A percentile compares a stretch with the other conserved stretches of the same genome.
These are phyloP conservation scores for Drosophila suboccidentalis DNA, from an alignment of 2,888 invertebrate genomes.

Conservation along the genomic window DNA sequence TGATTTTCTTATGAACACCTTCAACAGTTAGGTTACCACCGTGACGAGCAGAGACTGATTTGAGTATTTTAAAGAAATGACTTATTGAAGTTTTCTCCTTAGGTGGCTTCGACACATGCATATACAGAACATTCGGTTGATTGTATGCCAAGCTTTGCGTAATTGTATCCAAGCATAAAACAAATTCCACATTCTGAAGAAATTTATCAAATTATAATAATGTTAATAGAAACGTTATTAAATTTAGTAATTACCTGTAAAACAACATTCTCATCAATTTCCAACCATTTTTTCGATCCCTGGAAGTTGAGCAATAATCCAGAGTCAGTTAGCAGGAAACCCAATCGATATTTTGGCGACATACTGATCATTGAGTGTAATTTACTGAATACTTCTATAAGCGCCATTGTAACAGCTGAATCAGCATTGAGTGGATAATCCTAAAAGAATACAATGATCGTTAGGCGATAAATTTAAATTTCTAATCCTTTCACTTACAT, in stretches of 20 bases:
- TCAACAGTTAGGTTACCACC: slow-evolving; percentile 87
- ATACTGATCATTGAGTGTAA: slow-evolving; percentile 92
- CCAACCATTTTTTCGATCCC: slow-evolving; percentile 98
- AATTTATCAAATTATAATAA: background rate
- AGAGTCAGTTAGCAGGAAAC: slow-evolving; percentile 95
- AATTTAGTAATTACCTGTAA: slow-evolving; percentile 88
- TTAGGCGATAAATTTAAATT: background rate
- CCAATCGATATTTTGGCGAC: slow-evolving; percentile 91
- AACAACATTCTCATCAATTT: slow-evolving; percentile 86
- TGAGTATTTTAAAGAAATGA: slow-evolving; percentile 89
- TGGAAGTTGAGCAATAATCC: slow-evolving; percentile 97
- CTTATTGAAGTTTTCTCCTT: slow-evolving; percentile 92
- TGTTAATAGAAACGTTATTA: background rate
- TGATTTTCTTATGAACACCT: slow-evolving; percentile 97
- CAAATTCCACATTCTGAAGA: slow-evolving; percentile 93
- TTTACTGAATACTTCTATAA: slow-evolving; percentile 94
- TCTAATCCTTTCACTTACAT: slow-evolving; percentile 88
- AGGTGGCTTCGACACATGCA: slow-evolving; percentile 99
- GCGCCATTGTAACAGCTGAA: slow-evolving; percentile 93
- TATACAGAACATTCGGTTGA: slow-evolving; percentile 86
- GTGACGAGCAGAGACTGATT: slow-evolving; percentile 86
- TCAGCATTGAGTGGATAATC: slow-evolving; percentile 95
- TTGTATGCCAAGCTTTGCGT: slow-evolving; percentile 87
- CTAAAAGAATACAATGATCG: slow-evolving; percentile 86
- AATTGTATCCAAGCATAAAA: slow-evolving; percentile 95